These are phyloP conservation scores for Actenoides lindsayi DNA, from an alignment of 2,113 vertebrate genomes.

Conservation along the genomic window DNA sequence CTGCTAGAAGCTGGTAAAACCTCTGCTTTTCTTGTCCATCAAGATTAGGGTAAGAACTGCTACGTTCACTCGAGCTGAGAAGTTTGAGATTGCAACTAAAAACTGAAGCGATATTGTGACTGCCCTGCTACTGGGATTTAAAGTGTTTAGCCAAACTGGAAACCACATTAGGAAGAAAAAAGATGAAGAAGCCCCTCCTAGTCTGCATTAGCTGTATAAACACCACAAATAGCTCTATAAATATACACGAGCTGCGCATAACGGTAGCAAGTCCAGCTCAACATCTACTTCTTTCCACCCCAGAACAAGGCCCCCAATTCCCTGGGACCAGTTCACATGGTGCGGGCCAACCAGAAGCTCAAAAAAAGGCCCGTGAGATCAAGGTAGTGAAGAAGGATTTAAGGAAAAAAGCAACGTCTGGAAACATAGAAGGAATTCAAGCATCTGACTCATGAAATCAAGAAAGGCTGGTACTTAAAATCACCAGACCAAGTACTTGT, in stretches of 20 bases:
- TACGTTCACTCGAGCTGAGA: background rate
- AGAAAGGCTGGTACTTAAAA: background rate
- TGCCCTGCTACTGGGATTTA: background rate
- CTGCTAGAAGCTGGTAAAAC: background rate
- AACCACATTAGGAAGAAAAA: background rate
- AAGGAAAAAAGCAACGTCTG: background rate
- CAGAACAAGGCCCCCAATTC: background rate
- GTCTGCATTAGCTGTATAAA: background rate
- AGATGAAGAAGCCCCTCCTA: background rate
- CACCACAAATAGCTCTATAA: background rate
- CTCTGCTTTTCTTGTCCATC: background rate
- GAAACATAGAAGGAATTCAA: background rate
- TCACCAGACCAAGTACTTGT: background rate
- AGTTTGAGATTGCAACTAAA: background rate
- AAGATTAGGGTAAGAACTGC: background rate
- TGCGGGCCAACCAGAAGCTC: background rate
- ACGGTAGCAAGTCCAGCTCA: background rate
- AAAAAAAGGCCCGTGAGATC: background rate
- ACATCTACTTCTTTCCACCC: background rate
- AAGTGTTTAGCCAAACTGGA: background rate
- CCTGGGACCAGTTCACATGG: background rate
- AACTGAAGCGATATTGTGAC: background rate
- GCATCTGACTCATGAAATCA: background rate
- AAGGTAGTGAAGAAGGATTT: background rate
- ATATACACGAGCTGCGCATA: background rate